Conservation (phyloP, 2,113 vertebrate genomes). For the Columba livia region DNA sequence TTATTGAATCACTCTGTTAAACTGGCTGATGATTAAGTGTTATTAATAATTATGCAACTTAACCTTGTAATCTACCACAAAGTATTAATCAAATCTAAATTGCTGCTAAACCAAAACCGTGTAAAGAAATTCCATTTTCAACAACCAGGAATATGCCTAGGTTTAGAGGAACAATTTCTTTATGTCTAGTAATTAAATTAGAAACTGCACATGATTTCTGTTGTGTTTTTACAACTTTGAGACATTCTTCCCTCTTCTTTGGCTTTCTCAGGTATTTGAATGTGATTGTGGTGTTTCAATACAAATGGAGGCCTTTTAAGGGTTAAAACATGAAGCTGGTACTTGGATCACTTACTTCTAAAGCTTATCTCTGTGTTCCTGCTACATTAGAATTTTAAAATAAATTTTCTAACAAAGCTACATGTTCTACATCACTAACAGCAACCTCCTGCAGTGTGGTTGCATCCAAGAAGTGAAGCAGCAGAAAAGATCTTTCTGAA, state of each 20-base stretch:
- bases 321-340: not conserved
- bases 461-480: not conserved
- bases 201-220: not conserved
- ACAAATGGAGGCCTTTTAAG: not conserved
- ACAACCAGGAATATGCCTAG: not conserved
- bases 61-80: too few species aligned
- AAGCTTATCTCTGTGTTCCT: not conserved
- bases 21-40: too few species aligned
- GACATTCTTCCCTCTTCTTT: not conserved
- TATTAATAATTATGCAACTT: too few species aligned
- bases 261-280: not conserved
- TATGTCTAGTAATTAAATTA: not conserved
- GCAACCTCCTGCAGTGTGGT: not conserved
- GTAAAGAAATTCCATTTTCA: too few species aligned
- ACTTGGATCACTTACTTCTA: not conserved
- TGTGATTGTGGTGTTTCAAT: not conserved
- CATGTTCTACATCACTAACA: not conserved
- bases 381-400: not conserved
- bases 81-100: too few species aligned
- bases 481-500: not conserved
- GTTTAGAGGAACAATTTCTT: not conserved
- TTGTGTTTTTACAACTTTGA: not conserved
- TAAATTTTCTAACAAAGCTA: not conserved
- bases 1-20: too few species aligned
- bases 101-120: too few species aligned